Conservation (phyloP, 2,888 invertebrate species). For the Ennomos fuscantarius region DNA sequence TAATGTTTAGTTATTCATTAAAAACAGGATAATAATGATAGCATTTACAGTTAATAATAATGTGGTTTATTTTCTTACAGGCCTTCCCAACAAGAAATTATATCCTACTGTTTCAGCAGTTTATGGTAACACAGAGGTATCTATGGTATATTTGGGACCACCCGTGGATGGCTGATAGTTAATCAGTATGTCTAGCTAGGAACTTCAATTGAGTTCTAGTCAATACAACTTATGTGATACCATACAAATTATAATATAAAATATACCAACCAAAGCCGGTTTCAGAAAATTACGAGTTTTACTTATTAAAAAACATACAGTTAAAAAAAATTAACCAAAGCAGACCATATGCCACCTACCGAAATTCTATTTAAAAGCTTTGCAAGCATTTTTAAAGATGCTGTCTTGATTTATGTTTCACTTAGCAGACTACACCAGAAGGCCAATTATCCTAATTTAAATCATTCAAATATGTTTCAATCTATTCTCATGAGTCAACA, state of each 20-base stretch:
- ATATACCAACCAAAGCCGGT: conserved; percentile 1
- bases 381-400: no score
- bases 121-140: conserved; percentile 99
- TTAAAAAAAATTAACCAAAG: no score
- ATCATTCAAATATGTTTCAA: no score
- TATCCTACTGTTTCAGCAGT: conserved; percentile 99
- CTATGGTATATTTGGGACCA: conserved; percentile 98
- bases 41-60: no score
- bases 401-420: no score
- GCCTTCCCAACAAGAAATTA: conserved; percentile 95
- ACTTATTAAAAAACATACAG: no score
- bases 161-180: conserved; percentile 96
- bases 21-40: no score
- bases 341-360: no score
- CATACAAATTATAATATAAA: conserved; percentile 22
- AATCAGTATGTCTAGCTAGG: conserved; percentile 43
- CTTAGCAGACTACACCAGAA: no score
- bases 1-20: not conserved
- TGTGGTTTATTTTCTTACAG: conserved; percentile 70
- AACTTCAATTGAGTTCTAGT: conserved; percentile 50
- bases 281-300: not conserved
- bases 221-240: conserved; percentile 55
- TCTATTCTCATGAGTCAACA: no score
- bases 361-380: no score
- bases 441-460: no score